These are phyloP conservation scores for Vulpes ferrilata DNA, from an alignment of 2,113 vertebrate species.

Conservation along the genomic window DNA sequence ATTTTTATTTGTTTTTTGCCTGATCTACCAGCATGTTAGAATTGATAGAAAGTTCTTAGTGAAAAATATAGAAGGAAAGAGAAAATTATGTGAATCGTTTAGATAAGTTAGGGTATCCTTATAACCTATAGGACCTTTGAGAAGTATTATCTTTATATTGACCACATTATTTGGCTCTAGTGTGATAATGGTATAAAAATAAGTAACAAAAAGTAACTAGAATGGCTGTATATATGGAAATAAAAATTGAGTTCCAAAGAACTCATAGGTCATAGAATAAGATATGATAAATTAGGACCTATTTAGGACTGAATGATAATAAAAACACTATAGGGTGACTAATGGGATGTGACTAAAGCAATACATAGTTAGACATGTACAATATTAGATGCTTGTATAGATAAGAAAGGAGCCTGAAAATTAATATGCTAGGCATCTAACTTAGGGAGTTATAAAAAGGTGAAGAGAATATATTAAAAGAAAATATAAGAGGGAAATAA, in stretches of 20 bases:
- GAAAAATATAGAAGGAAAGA: neutral
- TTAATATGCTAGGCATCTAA: neutral
- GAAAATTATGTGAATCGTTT: neutral
- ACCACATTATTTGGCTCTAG: neutral
- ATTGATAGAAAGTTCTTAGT: neutral
- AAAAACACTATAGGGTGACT: neutral
- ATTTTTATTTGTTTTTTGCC: constrained; percentile 43
- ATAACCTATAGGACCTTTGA: neutral
- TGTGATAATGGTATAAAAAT: neutral
- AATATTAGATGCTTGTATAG: neutral
- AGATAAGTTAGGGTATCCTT: neutral
- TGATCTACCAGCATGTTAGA: neutral
- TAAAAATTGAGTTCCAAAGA: constrained; percentile 15
- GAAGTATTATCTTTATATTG: neutral
- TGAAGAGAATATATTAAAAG: neutral
- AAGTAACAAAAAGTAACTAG: constrained; percentile 11
- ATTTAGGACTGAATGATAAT: neutral
- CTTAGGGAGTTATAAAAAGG: neutral
- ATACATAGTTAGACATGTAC: neutral
- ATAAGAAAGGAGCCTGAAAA: neutral
- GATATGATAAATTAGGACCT: neutral
- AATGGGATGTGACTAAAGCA: neutral
- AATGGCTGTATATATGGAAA: neutral
- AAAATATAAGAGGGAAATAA: neutral
- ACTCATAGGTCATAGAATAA: neutral